Evolutionary conservation across 1,140 invertebrate genomes (phyloP), one percentile per base, ranked within the genome.

Genomic region (Ceratitis capitata): DNA sequence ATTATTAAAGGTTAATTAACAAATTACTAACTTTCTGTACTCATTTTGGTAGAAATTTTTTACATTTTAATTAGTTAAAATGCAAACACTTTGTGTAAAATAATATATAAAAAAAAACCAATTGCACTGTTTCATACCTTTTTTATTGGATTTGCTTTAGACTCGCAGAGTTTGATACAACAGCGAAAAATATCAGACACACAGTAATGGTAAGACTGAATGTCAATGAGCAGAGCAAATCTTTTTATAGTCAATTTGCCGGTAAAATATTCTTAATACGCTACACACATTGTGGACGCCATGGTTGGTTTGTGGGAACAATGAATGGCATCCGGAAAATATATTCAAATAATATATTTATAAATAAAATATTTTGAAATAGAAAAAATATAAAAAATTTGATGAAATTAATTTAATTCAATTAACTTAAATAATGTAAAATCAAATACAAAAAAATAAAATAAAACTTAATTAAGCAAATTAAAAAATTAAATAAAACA

Each of bases 211-310:
- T n/a, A 56, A 78, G 19, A 78, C 69, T 78, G 39, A 78, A 78
- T 12, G 7, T 10, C 39, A 45, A 45, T 42, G n/a, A 35, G 39
- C 69, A 45, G 23, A 78, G 32, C 2, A 42, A 39, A 45, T 45
- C 69, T 78, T 78, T 78, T 45, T 78, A 78, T 78, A 78, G 39
- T 35, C 69, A n/a, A 23, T 45, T 23, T 78, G 39, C 69, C 69
- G 69, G 39, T 35, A 78, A 45, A 78, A 78, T 26, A 78, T 78
- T 35, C 29, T 7, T 78, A 14, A 35, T 6, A 26, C 69, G 69
- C 69, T 78, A 47, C 69, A 78, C 35, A 39, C 39, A 9, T 6
- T 23, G 9, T 29, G 3, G 23, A 64, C 0, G 58, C 23, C 26
- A 64, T 10, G 23, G 14, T 64, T 64, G 2, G 29, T 64, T 23